Base-by-base conservation (phyloP, 2,888 invertebrate genomes). In the Rhogogaster chlorosoma region DNA sequence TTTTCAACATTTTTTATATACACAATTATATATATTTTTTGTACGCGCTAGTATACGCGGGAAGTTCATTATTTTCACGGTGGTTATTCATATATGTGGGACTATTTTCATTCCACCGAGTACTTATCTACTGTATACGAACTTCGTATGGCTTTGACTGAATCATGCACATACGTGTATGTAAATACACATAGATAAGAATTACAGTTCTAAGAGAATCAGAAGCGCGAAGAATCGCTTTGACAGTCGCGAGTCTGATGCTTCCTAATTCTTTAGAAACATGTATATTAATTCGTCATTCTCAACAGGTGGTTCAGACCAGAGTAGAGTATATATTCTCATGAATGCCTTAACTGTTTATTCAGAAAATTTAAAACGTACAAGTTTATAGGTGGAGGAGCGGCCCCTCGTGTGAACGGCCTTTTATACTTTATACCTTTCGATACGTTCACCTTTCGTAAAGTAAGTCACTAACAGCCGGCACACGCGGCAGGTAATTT, bases 381-480 rank as follows among this genome's bases (percentile, higher is more conserved):
- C n/a, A 12, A 29, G 26, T 61, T 26, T 45, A 45, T 45, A 10
- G 26, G 26, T 22, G 12, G 61, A 22, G 26, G 61, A 61, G 12
- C 26, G 22, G 10, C 26, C 26, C n/a, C 15, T 32, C 7, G 70
- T 70, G 70, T 29, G 70, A 73, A 38, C 42, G 38, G 71, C 38
- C 71, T 73, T 42, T 22, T 73, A 22, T 53, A 49, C 12, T 5
- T 49, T 77, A 29, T 53, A 26, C 32, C 32, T 77, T 77, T 53
- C 77, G 77, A 77, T 77, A 77, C 77, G 53, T 77, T 77, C 77
- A 77, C 77, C 77, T 77, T 77, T 38, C 49, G 77, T 77, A 53
- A 77, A 77, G 77, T 77, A 77, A 77, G 77, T 77, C 77, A 77
- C 77, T 29, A 77, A 77, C 77, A n/a, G 77, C 18, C 77, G 77